A percentile compares a stretch with the other conserved stretches of the same genome.
These are phyloP conservation scores for Montipora sp. DNA, from an alignment of 64 coral and sea anemone species.

Conservation along the genomic window DNA sequence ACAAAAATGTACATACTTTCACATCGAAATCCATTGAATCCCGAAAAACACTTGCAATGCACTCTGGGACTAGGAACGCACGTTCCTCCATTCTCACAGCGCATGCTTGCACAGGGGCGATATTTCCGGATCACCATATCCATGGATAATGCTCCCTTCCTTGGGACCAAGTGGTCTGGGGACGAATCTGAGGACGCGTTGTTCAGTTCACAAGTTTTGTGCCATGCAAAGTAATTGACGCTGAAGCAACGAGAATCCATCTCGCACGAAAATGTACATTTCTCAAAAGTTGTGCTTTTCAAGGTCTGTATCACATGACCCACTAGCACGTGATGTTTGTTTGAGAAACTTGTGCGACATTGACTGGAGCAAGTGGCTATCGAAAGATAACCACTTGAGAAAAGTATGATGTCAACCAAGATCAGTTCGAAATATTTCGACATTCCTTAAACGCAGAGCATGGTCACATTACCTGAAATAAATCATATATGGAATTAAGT, in stretches of 20 bases:
- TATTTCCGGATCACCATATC: neutral
- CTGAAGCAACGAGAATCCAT: constrained; percentile 24
- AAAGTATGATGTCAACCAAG: neutral
- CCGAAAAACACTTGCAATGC: neutral
- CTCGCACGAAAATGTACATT: constrained; percentile 29
- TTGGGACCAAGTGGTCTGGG: neutral
- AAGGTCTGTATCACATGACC: constrained; percentile 25
- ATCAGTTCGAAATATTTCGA: neutral
- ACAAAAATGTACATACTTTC: constrained; percentile 5
- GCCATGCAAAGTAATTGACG: neutral
- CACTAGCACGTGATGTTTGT: neutral
- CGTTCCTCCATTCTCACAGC: constrained; percentile 42
- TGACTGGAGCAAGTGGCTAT: neutral
- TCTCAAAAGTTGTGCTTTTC: constrained; percentile 23
- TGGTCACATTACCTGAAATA: neutral
- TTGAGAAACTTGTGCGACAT: neutral
- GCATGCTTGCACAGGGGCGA: constrained; percentile 12
- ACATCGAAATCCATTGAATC: constrained; percentile 4
- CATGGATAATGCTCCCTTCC: constrained; percentile 13
- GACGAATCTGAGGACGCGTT: constrained; percentile 2
- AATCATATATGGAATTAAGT: neutral
- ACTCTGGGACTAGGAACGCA: neutral
- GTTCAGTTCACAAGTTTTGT: constrained; percentile 15
- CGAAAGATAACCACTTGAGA: neutral
- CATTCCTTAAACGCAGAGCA: neutral